Base-by-base conservation (phyloP, 2,797 vertebrate species). In the Bucorvus abyssinicus region DNA sequence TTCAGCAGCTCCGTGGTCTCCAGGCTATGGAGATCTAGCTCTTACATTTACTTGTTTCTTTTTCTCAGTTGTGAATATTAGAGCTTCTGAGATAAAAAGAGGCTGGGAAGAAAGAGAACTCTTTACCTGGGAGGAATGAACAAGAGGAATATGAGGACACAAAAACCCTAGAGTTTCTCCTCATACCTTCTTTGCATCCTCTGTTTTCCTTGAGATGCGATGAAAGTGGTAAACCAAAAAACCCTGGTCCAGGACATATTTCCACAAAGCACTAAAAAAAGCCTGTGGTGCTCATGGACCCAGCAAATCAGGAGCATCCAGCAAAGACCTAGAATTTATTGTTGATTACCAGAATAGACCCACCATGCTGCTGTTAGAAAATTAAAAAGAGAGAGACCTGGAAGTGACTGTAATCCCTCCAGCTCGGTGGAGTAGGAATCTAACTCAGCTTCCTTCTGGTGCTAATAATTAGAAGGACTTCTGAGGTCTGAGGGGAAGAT, bases 21-120 rank as follows among this genome's bases (percentile, higher is more conserved):
- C 76, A 88, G 82, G 81, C 85, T 92, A 77, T 42, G 84, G 84
- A 94, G 82, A 85, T 83, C 71, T 91, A 71, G 29, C 68, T 84
- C 89, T 86, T 60, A 65, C 63, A 49, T 82, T 84, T 40, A 50
- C 38, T 76, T 89, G 83, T 40, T 14, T 47, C 34, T 53, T 36
- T 90, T 38, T 61, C 65, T 53, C 36, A 42, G 42, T 52, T 57
- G 63, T 77, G 49, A 93, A 67, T 91, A 70, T 87, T 94, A 36
- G 34, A 89, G 87, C 24, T 74, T 71, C 82, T 27, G 53, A 94
- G 78, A 92, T 89, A 56, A 94, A 95, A 92, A 88, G 67, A 90
- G 22, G 6, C 53, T 50, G 49, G 56, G 47, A 92, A 84, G 40
- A 78, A 85, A 83, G 42, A 87, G 59, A 70, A 23, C 19, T 36